Base-by-base conservation (phyloP, 2,888 invertebrate genomes). In the Mystacides longicornis region DNA sequence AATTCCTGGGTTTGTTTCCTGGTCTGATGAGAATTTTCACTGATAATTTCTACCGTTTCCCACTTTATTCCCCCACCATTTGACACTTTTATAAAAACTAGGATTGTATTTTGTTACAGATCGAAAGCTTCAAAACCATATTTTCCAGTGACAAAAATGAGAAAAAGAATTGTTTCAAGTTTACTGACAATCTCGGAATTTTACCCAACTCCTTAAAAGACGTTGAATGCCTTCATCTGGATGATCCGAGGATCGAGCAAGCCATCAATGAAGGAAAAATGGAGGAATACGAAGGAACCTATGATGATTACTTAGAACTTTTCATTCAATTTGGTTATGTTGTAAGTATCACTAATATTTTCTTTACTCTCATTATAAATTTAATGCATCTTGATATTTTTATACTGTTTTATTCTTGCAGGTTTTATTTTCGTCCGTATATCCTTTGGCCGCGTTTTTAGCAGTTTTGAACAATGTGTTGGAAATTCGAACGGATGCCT, bases 321-420 rank as follows among this genome's bases (percentile, higher is more conserved):
- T 88, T 85, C 68, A 82, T 87, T 50, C 89, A 89, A 70, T 88
- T 87, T 66, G 88, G 89, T 48, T 88, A 86, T 69, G 87, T 87
- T 2, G 85, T 86, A 43, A 54, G 61, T 52, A 23, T 42, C 23
- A 11, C 51, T 43, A n/a, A n/a, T n/a, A n/a, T n/a, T n/a, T n/a
- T n/a, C n/a, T n/a, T n/a, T n/a, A n/a, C n/a, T n/a, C n/a, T n/a
- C n/a, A n/a, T n/a, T n/a, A n/a, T n/a, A n/a, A 27, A 27, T 27
- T 27, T 27, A 5, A 7, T 11, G 5, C 7, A 27, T 27, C 11
- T 27, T 27, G 27, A 11, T 27, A 27, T 27, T 27, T 27, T 7
- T 27, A 27, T 11, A 37, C 4, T 16, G 16, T 11, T 55, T 46
- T 7, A 23, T 51, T 37, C 20, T 57, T 57, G 11, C 20, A 62